These are phyloP conservation scores for Habrosyne pyritoides DNA, from an alignment of 2,888 invertebrate genomes.

Conservation along the genomic window DNA sequence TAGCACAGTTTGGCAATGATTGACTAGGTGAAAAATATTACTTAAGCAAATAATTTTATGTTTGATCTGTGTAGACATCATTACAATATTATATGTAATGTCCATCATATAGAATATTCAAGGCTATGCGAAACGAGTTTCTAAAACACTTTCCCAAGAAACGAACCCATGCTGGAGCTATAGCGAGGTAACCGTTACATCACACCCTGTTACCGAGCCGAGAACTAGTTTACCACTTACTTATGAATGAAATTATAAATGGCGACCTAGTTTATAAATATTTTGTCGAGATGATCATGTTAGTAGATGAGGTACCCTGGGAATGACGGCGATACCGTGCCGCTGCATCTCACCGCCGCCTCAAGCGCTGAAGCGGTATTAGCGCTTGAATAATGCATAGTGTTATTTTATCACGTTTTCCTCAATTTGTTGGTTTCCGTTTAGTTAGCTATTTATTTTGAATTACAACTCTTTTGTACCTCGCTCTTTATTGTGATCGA, in stretches of 20 bases:
- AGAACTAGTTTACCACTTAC: constrained; percentile 49
- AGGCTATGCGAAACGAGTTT: constrained; percentile 33
- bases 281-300: constrained; percentile 16
- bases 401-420: constrained; percentile 16
- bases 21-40: background rate
- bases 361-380: constrained; percentile 11
- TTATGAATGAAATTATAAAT: constrained; percentile 49
- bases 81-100: background rate
- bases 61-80: background rate
- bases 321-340: constrained; percentile 17
- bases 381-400: constrained; percentile 46
- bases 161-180: constrained; percentile 17
- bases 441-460: background rate
- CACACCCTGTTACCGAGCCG: constrained; percentile 27
- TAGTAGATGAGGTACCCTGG: constrained; percentile 6
- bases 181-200: constrained; percentile 25
- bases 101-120: constrained; percentile 1
- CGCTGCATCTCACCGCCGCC: constrained; percentile 21
- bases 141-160: constrained; percentile 44
- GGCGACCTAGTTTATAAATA: constrained; percentile 26
- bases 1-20: too few species aligned
- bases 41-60: background rate
- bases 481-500: too few species aligned
- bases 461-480: background rate
- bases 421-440: background rate